Evolutionary conservation across 1,140 invertebrate genomes (phyloP), one percentile per base, ranked within the genome.

Genomic region (Paramacrobiotus metropolitanus): DNA sequence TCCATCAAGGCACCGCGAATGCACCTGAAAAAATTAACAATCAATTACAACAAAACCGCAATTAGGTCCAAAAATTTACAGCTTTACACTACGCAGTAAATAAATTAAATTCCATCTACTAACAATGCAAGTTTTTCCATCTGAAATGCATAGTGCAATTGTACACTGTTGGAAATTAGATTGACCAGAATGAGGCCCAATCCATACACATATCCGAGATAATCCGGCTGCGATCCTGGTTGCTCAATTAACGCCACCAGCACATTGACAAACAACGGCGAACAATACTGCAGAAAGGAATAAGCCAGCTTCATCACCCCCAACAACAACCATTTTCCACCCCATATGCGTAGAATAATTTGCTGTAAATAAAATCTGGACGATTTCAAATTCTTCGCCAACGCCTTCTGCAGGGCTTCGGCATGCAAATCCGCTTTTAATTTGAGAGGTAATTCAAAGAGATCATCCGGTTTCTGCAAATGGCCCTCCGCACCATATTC

Each of bases 381-480:
- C n/a, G 21, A 60, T 45, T 21, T 29, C 59, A 63, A 34, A 21
- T 59, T 48, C n/a, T 18, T 21, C 31, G 40, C 24, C 15, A 40
- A 48, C 59, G 60, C 63, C 21, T 44, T 60, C 73, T 64, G 79
- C 76, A 69, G 85, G 73, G 71, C 79, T 72, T 45, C 72, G 70
- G 68, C 77, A 77, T 65, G 83, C 71, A 70, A 75, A 70, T 61
- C 70, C 44, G 83, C 82, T 60, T 78, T 78, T 44, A 89, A 72
- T 59, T 77, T 74, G 30, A 78, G 74, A 0, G 90, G 90, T 45
- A 96, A 72, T 71, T 88, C 82, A 75, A 83, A 90, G 0, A 95
- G 72, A 75, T 93, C 88, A 69, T 87, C 84, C 0, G 81, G 72
- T 67, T 79, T 78, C 60, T 79, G 77, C 3, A 96, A 72, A 64